Conservation (phyloP, 2,888 invertebrate genomes). For the Disparrhopalites patrizii region DNA sequence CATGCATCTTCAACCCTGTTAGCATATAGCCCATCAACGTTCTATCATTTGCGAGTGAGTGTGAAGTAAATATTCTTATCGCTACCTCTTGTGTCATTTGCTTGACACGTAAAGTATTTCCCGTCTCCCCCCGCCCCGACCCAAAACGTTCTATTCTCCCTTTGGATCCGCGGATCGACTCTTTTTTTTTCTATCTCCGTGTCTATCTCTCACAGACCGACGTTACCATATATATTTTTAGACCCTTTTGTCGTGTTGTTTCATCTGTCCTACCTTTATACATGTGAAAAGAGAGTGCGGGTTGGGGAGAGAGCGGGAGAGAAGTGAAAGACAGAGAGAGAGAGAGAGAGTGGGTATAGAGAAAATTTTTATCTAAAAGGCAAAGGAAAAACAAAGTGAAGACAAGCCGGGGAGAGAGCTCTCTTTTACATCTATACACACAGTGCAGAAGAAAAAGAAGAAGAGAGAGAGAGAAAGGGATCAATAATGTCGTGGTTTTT, state of each 20-base stretch:
- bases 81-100: constrained; percentile 6
- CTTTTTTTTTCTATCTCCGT: not conserved
- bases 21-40: not conserved
- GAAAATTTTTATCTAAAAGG: too few species aligned
- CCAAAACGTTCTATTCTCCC: too few species aligned
- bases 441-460: not conserved
- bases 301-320: too few species aligned
- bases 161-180: not conserved
- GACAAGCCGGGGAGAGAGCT: not conserved
- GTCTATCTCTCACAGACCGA: too few species aligned
- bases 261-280: too few species aligned
- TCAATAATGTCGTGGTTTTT: constrained; percentile 19
- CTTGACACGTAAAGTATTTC: constrained; percentile 7
- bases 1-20: too few species aligned
- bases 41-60: not conserved
- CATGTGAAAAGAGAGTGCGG: too few species aligned
- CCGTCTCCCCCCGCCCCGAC: not conserved
- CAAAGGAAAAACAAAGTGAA: not conserved
- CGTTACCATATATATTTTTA: too few species aligned
- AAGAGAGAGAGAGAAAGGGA: not conserved
- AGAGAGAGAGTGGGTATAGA: too few species aligned
- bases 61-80: not conserved
- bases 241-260: too few species aligned
- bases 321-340: too few species aligned
- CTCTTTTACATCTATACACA: too few species aligned